These are phyloP conservation scores for Sesamia inferens DNA, from an alignment of 2,888 invertebrate species.

Conservation along the genomic window DNA sequence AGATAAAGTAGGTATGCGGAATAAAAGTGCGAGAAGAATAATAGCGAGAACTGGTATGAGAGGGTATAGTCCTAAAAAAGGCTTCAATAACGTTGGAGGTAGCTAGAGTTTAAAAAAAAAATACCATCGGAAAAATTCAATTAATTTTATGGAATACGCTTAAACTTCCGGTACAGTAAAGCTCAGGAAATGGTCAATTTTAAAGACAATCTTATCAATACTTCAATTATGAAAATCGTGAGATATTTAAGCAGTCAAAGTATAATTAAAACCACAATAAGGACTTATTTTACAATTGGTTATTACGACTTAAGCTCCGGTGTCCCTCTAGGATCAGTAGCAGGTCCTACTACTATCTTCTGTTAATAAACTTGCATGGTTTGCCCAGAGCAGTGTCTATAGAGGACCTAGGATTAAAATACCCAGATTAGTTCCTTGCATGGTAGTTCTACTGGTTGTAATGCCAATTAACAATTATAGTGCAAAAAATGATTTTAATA, in stretches of 20 bases:
- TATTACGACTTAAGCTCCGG: background rate
- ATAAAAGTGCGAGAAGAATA: too few relatives aligned
- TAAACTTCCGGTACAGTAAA: slow-evolving; percentile 1
- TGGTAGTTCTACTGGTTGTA: background rate
- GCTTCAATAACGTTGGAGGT: too few relatives aligned
- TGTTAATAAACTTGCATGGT: background rate
- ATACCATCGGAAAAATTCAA: background rate
- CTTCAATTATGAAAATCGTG: background rate
- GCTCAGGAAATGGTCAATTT: background rate
- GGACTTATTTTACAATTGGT: background rate
- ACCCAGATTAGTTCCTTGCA: background rate
- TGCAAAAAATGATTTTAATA: too few relatives aligned
- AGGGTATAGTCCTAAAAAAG: too few relatives aligned
- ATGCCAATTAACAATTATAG: too few relatives aligned
- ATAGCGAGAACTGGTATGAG: too few relatives aligned
- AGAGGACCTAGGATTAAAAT: background rate
- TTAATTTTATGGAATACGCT: background rate
- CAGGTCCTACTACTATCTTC: slow-evolving; percentile 1
- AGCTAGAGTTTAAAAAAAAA: too few relatives aligned
- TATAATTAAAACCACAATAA: background rate
- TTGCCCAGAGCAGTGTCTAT: background rate
- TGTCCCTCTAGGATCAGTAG: slow-evolving; percentile 9
- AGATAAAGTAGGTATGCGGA: too few relatives aligned
- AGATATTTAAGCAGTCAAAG: background rate
- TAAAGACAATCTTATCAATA: background rate